Conservation (phyloP, 2,888 invertebrate species). For the Tachystola acroxantha region DNA sequence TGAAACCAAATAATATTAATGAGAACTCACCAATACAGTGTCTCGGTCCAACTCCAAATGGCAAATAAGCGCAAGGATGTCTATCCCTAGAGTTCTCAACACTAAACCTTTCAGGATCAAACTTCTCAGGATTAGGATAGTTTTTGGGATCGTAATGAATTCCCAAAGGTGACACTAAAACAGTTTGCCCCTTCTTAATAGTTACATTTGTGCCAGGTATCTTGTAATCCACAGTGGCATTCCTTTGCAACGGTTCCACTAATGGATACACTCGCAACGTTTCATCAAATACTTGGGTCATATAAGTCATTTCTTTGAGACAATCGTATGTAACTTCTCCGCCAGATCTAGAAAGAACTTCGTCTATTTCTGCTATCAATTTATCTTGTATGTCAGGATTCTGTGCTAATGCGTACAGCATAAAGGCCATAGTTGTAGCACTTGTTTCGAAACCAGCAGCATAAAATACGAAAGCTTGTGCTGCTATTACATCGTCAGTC, state of each 20-base stretch:
- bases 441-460: too few species aligned
- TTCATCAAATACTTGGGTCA: too few species aligned
- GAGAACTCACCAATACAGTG: slow-evolving; percentile 18
- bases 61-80: slow-evolving; percentile 16
- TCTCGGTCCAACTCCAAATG: slow-evolving; percentile 23
- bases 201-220: slow-evolving; percentile 37
- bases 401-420: slow-evolving; percentile 41
- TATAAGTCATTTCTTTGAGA: slow-evolving; percentile 39
- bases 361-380: slow-evolving; percentile 37
- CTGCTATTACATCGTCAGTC: slow-evolving; percentile 29
- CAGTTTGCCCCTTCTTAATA: slow-evolving; percentile 28
- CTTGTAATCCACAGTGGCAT: slow-evolving; percentile 35
- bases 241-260: slow-evolving; percentile 40
- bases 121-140: slow-evolving; percentile 30
- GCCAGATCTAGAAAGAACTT: slow-evolving; percentile 27
- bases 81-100: slow-evolving; percentile 17
- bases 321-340: slow-evolving; percentile 40
- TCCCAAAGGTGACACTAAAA: slow-evolving; percentile 32
- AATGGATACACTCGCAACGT: slow-evolving; percentile 64
- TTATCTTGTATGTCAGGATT: slow-evolving; percentile 42
- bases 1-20: background rate
- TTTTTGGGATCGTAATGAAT: slow-evolving; percentile 52
- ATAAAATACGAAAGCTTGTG: too few species aligned
- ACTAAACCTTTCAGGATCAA: too few species aligned
- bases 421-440: slow-evolving; percentile 39